These are phyloP conservation scores for Empis livida DNA, from an alignment of 2,888 invertebrate species.

Conservation along the genomic window DNA sequence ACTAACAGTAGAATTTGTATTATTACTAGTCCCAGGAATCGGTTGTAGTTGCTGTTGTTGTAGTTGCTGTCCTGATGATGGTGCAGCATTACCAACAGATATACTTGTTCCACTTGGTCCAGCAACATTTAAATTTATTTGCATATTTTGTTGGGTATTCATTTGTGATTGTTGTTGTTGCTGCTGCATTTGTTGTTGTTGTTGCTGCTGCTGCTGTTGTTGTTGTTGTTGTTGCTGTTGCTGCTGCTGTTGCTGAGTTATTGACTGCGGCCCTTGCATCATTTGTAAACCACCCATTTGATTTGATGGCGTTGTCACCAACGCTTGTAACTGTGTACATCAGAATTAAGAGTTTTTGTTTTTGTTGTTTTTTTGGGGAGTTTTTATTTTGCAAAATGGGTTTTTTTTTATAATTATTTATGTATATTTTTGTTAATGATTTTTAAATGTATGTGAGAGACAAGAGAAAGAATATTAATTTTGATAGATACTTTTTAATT, in stretches of 20 bases:
- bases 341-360: too few species aligned
- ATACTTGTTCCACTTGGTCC: not conserved
- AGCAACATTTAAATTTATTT: not conserved
- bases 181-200: constrained; percentile 16
- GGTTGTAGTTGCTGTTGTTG: constrained; percentile 4
- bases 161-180: constrained; percentile 12
- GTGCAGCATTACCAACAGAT: not conserved
- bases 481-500: too few species aligned
- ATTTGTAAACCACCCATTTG: too few species aligned
- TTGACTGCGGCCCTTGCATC: not conserved
- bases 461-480: too few species aligned
- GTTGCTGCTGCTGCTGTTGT: constrained; percentile 16
- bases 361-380: too few species aligned
- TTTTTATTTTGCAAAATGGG: too few species aligned
- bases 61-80: constrained; percentile 1
- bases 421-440: too few species aligned
- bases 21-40: not conserved
- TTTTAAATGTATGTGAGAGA: too few species aligned
- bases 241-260: constrained; percentile 5
- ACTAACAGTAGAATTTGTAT: too few species aligned
- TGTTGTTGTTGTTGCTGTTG: constrained; percentile 21
- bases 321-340: constrained; percentile 30
- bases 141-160: not conserved
- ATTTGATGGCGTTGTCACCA: constrained; percentile 29
- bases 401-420: too few species aligned